Evolutionary conservation across 2,888 invertebrate genomes (phyloP), one percentile per base, ranked within the genome.

Genomic region (Trilocha varians): DNA sequence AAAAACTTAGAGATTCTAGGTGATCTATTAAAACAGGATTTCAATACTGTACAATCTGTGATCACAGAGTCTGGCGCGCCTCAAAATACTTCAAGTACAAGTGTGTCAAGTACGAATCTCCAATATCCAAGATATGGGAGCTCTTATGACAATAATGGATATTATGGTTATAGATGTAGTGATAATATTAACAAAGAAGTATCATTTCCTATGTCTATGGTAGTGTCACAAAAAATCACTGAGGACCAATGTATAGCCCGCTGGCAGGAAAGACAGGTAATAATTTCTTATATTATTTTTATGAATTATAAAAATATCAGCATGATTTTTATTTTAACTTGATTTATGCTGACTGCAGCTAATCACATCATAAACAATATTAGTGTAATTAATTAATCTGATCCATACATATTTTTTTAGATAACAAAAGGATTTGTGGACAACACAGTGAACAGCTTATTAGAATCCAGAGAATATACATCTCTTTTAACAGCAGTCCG

Each of bases 221-320:
- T 66, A n/a, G 49, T 59, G 5, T 49, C 67, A n/a, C 59, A 62
- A 33, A 62, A 46, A 40, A 66, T 62, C 43, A 55, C 57, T 46
- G 84, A 84, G 58, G 83, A 86, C 40, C 74, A 73, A 36, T 79
- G 78, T 41, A 79, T 87, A 59, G 72, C 74, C 32, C 58, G 72
- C 57, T 92, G 91, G 92, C 92, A 92, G 65, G 87, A 87, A 1
- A 85, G 87, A 68, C 91, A 92, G 79, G 84, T 89, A 63, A 54
- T 40, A 35, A 16, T 25, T 37, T 18, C 16, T 38, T 34, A 33
- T 38, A 40, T 9, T 17, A 32, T 6, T 11, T 34, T 1, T 8
- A 16, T 34, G 6, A 25, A 16, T 3, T 11, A 8, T 32, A 32
- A n/a, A 18, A 33, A 32, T 16, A 36, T 34, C 17, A 9, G 25